Base-by-base conservation (phyloP, 2,113 vertebrate genomes). In the Clupea harengus region DNA sequence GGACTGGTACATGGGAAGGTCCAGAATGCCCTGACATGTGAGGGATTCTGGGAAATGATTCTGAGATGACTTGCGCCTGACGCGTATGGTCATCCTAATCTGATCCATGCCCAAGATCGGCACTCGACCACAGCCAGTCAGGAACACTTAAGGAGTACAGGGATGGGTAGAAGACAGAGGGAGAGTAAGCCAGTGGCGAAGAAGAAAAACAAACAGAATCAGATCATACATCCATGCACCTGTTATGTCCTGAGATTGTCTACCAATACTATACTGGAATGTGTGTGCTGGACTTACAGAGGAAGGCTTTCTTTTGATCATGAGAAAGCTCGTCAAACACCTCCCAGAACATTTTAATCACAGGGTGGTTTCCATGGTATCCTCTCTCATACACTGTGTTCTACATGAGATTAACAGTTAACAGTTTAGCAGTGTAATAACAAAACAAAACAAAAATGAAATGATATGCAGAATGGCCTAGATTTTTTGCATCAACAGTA, bases 301-400 rank as follows among this genome's bases (percentile, higher is more conserved):
- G 91, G 88, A 98, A 97, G 18, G 88, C 89, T 88, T 94, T 97
- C 92, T 97, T 97, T 78, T 96, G 88, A 13, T 94, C 90, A 0
- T 85, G 57, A 39, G 92, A 89, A 84, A 97, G 88, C 44, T 92
- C 89, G 45, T 95, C 95, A 90, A 98, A 96, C 90, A 95, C 96
- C 83, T 96, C 83, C 97, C 96, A 97, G 91, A 98, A 97, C 78
- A 85, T 94, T 4, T 93, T 0, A 54, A 95, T 94, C 64, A 93
- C 96, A 52, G 93, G 93, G 82, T 97, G 96, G 0, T 47, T 83
- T 10, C 45, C 89, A 4, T 92, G 52, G 60, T 95, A 97, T 3
- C 47, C 89, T 4, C 90, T 92, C 44, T 88, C 60, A 86, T 97
- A 97, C 1, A 13, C 15, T 0, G 96, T 92, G 89, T 95, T 96